Percentiles rank a stretch among this genome's conserved stretches.
Evolutionary conservation across 2,797 vertebrate genomes (phyloP).

Genomic region (Sebastes jordani): DNA sequence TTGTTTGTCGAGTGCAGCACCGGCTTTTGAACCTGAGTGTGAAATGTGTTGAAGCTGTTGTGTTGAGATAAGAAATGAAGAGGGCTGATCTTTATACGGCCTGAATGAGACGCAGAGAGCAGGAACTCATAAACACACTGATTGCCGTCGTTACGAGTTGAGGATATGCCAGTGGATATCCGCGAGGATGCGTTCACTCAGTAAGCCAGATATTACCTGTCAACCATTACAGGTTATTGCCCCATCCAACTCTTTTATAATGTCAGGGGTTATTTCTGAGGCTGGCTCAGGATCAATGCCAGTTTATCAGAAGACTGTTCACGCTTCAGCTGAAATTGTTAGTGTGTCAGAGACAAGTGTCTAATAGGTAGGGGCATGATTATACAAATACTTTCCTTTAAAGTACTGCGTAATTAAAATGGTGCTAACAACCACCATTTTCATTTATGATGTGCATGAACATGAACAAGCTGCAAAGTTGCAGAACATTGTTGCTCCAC

Average conservation of each 20-base stretch:
- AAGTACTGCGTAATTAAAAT: background rate
- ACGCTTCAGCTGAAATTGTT: background rate
- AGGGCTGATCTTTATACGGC: constrained; percentile 58
- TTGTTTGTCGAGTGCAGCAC: constrained; percentile 6
- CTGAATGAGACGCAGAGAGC: constrained; percentile 43
- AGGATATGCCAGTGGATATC: constrained; percentile 69
- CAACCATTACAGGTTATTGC: constrained; percentile 58
- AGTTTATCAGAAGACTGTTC: constrained; percentile 15
- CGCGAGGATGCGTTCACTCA: constrained; percentile 58
- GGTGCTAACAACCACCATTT: background rate
- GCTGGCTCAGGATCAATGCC: constrained; percentile 13
- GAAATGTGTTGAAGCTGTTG: constrained; percentile 39
- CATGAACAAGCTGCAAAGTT: constrained; percentile 1
- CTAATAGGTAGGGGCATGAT: background rate
- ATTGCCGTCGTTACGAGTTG: constrained; percentile 64
- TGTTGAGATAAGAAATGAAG: constrained; percentile 53
- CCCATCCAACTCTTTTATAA: constrained; percentile 47
- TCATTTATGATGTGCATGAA: background rate
- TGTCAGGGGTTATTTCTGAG: constrained; percentile 39
- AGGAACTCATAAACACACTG: constrained; percentile 64
- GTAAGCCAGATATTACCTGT: constrained; percentile 44
- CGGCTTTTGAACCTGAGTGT: constrained; percentile 20
- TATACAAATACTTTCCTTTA: background rate
- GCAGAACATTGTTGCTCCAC: background rate
- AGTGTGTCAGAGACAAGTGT: background rate